phyloP scores from a whole-genome alignment of 2,888 invertebrate species.

The Scaeva pyrastri region DNA sequence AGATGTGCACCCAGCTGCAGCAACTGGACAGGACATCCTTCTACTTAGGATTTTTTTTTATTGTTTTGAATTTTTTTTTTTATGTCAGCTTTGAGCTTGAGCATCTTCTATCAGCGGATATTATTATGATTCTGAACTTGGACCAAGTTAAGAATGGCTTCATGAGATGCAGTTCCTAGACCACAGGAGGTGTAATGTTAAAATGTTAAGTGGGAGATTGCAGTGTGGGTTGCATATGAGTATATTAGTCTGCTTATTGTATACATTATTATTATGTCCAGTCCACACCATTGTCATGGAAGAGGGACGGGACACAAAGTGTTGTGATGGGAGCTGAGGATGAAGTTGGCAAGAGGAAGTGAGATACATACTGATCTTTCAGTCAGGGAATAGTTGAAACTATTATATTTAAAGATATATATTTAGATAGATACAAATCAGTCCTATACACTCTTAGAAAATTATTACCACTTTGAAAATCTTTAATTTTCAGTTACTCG shows the following conservation, averaged over 20 bases:
- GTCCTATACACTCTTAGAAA: constrained; percentile 1
- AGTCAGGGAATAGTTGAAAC: neutral
- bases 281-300: constrained; percentile 38
- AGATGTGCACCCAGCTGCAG: constrained; percentile 43
- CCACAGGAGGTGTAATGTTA: neutral
- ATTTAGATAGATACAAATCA: neutral
- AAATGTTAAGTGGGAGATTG: neutral
- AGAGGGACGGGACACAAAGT: constrained; percentile 26
- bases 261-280: too few species aligned
- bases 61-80: constrained; percentile 1
- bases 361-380: constrained; percentile 13
- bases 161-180: neutral
- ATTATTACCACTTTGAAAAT: neutral
- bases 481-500: too few species aligned
- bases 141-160: constrained; percentile 14
- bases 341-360: constrained; percentile 12
- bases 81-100: neutral
- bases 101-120: constrained; percentile 47
- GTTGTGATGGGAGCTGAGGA: constrained; percentile 33
- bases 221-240: constrained; percentile 28
- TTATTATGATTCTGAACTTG: constrained; percentile 50
- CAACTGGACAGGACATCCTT: constrained; percentile 4
- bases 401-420: neutral
- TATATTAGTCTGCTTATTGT: neutral
- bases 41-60: neutral